Evolutionary conservation across 2,888 invertebrate genomes (phyloP), one percentile per base, ranked within the genome.

Genomic region (Exephanes ischioxanthus): DNA sequence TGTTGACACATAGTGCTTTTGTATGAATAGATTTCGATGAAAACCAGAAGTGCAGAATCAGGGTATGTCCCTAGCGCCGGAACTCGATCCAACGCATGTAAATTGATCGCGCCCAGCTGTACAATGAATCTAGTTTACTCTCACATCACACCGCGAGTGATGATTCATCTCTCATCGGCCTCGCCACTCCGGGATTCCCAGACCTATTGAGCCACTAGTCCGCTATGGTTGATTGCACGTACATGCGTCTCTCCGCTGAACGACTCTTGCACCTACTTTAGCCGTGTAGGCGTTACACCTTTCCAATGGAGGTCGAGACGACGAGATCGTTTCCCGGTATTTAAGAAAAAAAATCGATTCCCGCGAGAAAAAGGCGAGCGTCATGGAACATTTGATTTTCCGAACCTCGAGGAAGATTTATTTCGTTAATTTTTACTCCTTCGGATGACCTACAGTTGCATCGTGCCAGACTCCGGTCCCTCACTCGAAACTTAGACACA

Each of bases 141-240:
- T 30, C 63, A n/a, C n/a, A 63, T 63, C 45, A 58, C 14, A 7
- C 16, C 63, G 30, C 72, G 37, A 66, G 41, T 53, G 16, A 79
- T 83, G 79, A 83, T 79, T 83, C 79, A 79, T 37, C n/a, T 79
- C 53, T 68, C 30, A 33, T 33, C 45, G 75, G 63, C 75, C 73
- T 83, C 55, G 83, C 63, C 19, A 53, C 79, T 19, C 45, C 75
- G 83, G 83, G 79, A 79, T 83, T 83, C 63, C 83, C 79, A 75
- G 45, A 68, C 75, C 51, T 41, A 79, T 83, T 22, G 41, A 61
- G 68, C 48, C 48, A 37, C 63, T 33, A 6, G 55, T 45, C 58
- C 58, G 45, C 16, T 37, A 48, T 16, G 45, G 71, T 6, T 26
- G 33, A 30, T 48, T 51, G 68, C 58, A 67, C 33, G 51, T 33